Conservation (phyloP, 1,140 invertebrate species). For the Brachionus koreanus region DNA sequence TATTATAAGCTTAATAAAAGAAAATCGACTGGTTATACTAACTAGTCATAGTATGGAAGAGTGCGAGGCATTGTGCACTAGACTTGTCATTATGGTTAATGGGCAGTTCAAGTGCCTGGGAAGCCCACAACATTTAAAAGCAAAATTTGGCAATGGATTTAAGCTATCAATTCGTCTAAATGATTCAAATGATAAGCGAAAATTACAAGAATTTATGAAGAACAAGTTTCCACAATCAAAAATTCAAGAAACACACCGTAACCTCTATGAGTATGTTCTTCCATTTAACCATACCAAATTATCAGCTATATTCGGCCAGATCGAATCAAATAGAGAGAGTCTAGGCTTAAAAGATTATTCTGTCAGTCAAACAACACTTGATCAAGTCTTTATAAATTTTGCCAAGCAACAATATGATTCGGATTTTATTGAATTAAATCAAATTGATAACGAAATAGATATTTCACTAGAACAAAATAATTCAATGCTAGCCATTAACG, state of each 20-base stretch:
- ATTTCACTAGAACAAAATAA: background rate
- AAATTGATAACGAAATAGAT: background rate
- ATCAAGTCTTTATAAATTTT: slow-evolving; percentile 60
- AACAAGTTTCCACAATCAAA: slow-evolving; percentile 50
- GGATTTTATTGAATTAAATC: background rate
- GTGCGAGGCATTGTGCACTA: slow-evolving; percentile 61
- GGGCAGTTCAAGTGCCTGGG: slow-evolving; percentile 60
- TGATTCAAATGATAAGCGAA: slow-evolving; percentile 46
- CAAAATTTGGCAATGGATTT: slow-evolving; percentile 57
- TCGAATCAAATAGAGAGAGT: slow-evolving; percentile 52
- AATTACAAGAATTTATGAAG: slow-evolving; percentile 51
- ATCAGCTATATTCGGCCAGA: slow-evolving; percentile 56
- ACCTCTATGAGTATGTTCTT: slow-evolving; percentile 70
- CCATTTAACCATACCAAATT: slow-evolving; percentile 48
- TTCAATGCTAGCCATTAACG: background rate
- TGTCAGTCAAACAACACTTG: slow-evolving; percentile 61
- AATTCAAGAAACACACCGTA: slow-evolving; percentile 69
- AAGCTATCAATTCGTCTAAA: slow-evolving; percentile 47
- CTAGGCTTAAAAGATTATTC: slow-evolving; percentile 61
- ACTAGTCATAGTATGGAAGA: slow-evolving; percentile 60
- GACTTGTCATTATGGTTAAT: slow-evolving; percentile 62
- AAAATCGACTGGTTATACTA: slow-evolving; percentile 43
- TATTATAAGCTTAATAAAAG: slow-evolving; percentile 40
- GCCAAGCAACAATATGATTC: slow-evolving; percentile 53
- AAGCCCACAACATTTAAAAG: slow-evolving; percentile 61